Evolutionary conservation across 2,888 invertebrate species (phyloP), one percentile per base, ranked within the genome.

Genomic region (Nephrotoma appendiculata): DNA sequence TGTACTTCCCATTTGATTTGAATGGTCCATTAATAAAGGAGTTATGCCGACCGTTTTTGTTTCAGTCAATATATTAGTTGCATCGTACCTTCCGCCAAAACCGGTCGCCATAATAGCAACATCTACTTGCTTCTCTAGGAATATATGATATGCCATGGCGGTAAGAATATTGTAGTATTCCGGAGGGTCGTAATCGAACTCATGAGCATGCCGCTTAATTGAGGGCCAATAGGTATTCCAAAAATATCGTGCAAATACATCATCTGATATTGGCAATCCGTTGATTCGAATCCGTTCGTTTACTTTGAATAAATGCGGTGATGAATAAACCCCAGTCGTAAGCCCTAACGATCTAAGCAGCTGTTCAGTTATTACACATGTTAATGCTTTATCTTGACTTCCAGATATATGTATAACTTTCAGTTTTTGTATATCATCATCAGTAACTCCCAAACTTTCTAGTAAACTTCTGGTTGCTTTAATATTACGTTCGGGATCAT

Each of bases 71-170:
- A 99, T 92, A 92, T 99, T 99, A 1, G 99, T 99, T 89, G 96
- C 96, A 91, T 99, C 99, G 88, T 95, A 95, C 89, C 96, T 94
- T 0, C 99, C 99, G 0, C 99, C 99, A 88, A 99, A 98, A 44
- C 99, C 99, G 43, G 99, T 99, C 92, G 99, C 99, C 11, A 99
- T 91, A 71, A 99, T 94, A 0, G 97, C 97, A 0, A 98, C 99
- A 91, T 99, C 98, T 11, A 98, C 95, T 88, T 95, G 94, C 91
- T 97, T 96, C 41, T 94, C 93, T 0, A 97, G 89, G 92, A 99
- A 99, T 45, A 98, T 93, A 90, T 97, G 94, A 90, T 97, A 96
- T n/a, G 98, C 97, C 93, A 99, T 92, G 87, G 99, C 93, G 0
- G 99, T 99, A n/a, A 99, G 92, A 91, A 99, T 99, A 87, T 96